A percentile compares a stretch with the other conserved stretches of the same genome.
Conservation (phyloP, 2,113 vertebrate genomes). For the Pavo muticus region DNA sequence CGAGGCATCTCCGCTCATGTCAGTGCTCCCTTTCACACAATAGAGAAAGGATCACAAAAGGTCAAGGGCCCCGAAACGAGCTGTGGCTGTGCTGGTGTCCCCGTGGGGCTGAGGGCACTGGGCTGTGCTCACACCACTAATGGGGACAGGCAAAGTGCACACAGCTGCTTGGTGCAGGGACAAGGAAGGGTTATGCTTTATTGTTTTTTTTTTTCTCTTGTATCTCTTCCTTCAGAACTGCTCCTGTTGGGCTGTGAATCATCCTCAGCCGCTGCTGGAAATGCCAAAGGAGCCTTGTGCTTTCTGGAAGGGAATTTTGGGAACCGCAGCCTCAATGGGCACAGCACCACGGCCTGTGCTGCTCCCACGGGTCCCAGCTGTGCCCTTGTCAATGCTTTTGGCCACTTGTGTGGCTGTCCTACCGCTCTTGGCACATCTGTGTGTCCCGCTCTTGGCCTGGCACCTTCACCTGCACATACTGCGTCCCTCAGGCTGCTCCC, state of each 20-base stretch:
- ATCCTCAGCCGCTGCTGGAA: neutral
- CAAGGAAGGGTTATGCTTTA: neutral
- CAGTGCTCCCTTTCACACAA: neutral
- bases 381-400: neutral
- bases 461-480: neutral
- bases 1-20: neutral
- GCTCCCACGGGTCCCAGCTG: neutral
- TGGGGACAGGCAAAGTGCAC: neutral
- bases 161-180: rapidly evolving
- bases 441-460: neutral
- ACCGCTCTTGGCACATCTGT: neutral
- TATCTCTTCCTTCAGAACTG: neutral
- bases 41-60: neutral
- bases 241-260: conserved; percentile 19
- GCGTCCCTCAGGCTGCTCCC: neutral
- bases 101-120: neutral
- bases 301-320: neutral
- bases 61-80: neutral
- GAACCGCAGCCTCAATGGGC: too few relatives aligned
- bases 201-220: neutral
- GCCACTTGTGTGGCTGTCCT: neutral
- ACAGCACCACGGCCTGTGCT: too few relatives aligned
- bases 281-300: neutral
- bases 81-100: neutral
- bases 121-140: rapidly evolving